Base-by-base conservation (phyloP, 2,888 invertebrate genomes). In the Spatulosminthurus flaviceps region DNA sequence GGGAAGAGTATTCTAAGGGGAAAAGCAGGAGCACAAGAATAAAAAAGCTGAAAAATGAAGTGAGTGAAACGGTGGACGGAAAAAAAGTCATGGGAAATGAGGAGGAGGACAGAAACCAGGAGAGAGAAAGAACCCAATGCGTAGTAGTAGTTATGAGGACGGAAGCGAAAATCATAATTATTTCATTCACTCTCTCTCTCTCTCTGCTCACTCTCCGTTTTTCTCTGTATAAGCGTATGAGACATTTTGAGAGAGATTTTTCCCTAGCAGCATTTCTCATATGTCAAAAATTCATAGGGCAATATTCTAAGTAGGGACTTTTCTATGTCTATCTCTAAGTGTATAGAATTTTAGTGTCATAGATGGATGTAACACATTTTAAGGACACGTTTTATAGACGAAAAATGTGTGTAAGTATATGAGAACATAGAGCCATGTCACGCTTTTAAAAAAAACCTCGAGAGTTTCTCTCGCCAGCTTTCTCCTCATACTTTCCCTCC, bases 41-140 rank as follows among this genome's bases (percentile, higher is more conserved):
- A 67, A 67, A 16, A 70, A 60, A 77, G 70, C 69, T 77, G 77
- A 77, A 77, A 77, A 77, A 77, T 77, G 77, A 77, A 77, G 43
- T 69, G 24, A 26, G 70, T n/a, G n/a, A n/a, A n/a, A n/a, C n/a
- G n/a, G n/a, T n/a, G n/a, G n/a, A n/a, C 22, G n/a, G 51, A 19
- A 70, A 19, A 42, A 69, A 70, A 77, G 67, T 77, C 70, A 69
- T 70, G 42, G 41, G 34, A 16, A 24, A 34, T 13, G 16, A 71
- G 2, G 41, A 71, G 41, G 41, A 34, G 43, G 43, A 71, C 22
- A n/a, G 21, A n/a, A 9, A 26, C 21, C 16, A 16, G 19, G 51
- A n/a, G 51, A 19, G n/a, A n/a, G n/a, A n/a, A n/a, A 51, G 16
- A n/a, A 19, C 51, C 1, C 16, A 2, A 2, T 19, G 51, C 16